Evolutionary conservation across 2,888 invertebrate genomes (phyloP).

Genomic region (Ochropleura plecta): DNA sequence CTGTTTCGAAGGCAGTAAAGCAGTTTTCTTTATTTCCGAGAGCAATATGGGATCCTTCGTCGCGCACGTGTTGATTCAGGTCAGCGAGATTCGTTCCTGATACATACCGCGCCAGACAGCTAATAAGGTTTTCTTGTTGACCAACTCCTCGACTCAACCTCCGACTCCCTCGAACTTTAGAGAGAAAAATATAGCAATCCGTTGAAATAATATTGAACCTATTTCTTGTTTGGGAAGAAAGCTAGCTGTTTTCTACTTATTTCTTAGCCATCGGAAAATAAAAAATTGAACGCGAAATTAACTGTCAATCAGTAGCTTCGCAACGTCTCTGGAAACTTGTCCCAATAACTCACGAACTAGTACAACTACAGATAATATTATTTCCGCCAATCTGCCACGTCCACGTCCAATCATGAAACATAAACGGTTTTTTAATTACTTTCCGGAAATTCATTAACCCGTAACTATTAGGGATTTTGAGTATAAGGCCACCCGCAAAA

Average conservation of each 20-base stretch:
- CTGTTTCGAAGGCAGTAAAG: conserved; percentile 81
- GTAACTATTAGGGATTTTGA: conserved; percentile 43
- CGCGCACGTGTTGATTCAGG: conserved; percentile 82
- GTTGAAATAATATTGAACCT: conserved; percentile 16
- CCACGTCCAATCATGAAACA: conserved; percentile 25
- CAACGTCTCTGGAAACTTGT: conserved; percentile 10
- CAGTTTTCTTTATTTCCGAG: conserved; percentile 79
- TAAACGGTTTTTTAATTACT: conserved; percentile 57
- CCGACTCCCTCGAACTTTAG: not conserved
- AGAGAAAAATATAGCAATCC: not conserved
- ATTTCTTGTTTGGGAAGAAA: conserved; percentile 21
- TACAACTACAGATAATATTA: conserved; percentile 37
- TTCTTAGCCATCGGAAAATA: conserved; percentile 33
- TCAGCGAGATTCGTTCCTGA: conserved; percentile 67
- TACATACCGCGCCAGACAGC: conserved; percentile 10
- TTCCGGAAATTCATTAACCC: conserved; percentile 52
- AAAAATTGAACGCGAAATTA: conserved; percentile 49
- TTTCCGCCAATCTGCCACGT: conserved; percentile 22
- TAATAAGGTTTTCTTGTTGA: conserved; percentile 36
- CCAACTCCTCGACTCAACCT: conserved; percentile 17
- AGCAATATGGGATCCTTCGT: conserved; percentile 67
- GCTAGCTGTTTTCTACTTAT: conserved; percentile 28
- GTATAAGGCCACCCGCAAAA: too few species aligned
- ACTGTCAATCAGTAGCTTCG: conserved; percentile 38
- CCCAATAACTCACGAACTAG: conserved; percentile 26